Evolutionary conservation across 2,113 vertebrate genomes (phyloP).

Genomic region (Heterocephalus glaber): DNA sequence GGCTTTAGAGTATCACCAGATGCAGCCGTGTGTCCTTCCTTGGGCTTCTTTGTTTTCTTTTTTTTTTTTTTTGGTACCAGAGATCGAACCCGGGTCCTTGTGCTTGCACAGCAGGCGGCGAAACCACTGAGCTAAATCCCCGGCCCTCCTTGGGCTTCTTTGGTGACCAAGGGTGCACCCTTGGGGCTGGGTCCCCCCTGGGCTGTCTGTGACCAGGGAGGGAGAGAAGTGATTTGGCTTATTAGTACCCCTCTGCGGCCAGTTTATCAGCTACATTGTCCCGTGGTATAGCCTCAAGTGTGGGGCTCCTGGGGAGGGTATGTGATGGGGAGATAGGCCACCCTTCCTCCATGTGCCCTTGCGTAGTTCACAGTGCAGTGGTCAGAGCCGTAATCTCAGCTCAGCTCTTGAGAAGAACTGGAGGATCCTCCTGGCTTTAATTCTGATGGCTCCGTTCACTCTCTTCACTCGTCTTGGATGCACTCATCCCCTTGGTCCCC

Average conservation of each 20-base stretch:
- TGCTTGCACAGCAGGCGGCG: too few species aligned
- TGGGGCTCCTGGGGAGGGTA: not conserved
- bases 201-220: not conserved
- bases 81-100: too few species aligned
- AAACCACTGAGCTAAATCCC: too few species aligned
- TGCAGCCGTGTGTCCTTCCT: rapidly evolving
- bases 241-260: not conserved
- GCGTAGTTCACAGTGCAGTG: rapidly evolving
- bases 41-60: not conserved
- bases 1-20: not conserved
- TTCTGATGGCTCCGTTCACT: not conserved
- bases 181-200: not conserved
- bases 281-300: not conserved
- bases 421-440: not conserved
- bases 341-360: rapidly evolving
- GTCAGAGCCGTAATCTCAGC: not conserved
- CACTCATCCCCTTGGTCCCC: not conserved
- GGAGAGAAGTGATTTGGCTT: not conserved
- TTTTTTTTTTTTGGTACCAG: too few species aligned
- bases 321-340: rapidly evolving
- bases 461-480: not conserved
- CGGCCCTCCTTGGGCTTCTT: not conserved
- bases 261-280: not conserved
- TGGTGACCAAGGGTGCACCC: not conserved
- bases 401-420: not conserved